These are phyloP conservation scores for Leguminivora glycinivorella DNA, from an alignment of 1,140 invertebrate species.

Conservation along the genomic window DNA sequence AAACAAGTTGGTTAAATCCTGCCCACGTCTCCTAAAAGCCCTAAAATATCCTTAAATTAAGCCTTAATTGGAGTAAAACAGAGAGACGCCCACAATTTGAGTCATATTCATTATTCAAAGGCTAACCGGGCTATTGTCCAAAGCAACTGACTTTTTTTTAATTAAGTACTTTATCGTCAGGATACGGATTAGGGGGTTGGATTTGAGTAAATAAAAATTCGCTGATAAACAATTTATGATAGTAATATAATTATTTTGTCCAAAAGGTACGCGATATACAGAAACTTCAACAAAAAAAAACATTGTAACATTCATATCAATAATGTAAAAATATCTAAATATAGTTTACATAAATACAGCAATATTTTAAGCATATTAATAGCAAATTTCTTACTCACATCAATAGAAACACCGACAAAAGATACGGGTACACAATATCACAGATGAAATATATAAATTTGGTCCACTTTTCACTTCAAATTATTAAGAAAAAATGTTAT, in stretches of 20 bases:
- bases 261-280: not conserved
- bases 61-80: no score
- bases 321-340: not conserved
- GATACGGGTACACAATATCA: constrained; percentile 4
- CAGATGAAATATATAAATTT: constrained; percentile 1
- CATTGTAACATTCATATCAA: no score
- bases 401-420: not conserved
- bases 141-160: no score
- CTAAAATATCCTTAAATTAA: no score
- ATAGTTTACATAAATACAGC: not conserved
- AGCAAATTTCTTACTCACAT: not conserved
- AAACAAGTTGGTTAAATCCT: no score
- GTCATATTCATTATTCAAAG: no score
- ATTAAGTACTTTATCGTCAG: no score
- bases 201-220: not conserved
- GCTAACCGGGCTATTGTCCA: no score
- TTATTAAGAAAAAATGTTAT: not conserved
- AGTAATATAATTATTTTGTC: not conserved
- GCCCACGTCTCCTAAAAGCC: no score
- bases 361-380: not conserved
- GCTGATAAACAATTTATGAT: not conserved
- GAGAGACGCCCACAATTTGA: no score
- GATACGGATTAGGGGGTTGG: no score
- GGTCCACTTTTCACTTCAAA: not conserved
- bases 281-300: not conserved